A percentile compares a stretch with the other conserved stretches of the same genome.
Conservation (phyloP, 2,113 vertebrate species). For the Meriones unguiculatus region DNA sequence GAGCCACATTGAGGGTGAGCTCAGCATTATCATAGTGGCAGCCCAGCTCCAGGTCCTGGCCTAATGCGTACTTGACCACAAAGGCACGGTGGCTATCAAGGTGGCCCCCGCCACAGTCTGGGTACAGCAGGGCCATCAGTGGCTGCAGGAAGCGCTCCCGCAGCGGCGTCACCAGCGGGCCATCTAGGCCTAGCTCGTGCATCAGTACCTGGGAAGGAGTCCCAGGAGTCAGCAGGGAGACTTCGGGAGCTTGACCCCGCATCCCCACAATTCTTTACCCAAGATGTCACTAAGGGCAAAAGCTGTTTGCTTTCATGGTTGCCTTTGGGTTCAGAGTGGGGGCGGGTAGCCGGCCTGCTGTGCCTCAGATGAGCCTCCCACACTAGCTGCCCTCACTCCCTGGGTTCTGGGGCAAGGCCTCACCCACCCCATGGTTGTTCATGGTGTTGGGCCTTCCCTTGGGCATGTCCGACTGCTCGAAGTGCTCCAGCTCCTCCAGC, state of each 20-base stretch:
- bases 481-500: slow-evolving; percentile 95
- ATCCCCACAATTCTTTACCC: background rate
- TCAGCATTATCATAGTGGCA: slow-evolving; percentile 97
- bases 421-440: slow-evolving; percentile 96
- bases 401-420: fast-evolving
- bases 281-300: background rate
- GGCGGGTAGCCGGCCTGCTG: background rate
- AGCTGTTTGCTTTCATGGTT: background rate
- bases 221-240: background rate
- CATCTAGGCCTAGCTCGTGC: slow-evolving; percentile 95
- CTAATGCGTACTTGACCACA: slow-evolving; percentile 93
- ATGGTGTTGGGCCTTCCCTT: slow-evolving; percentile 98
- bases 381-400: background rate
- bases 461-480: slow-evolving; percentile 93
- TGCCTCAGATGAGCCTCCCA: too few relatives aligned
- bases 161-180: slow-evolving; percentile 91
- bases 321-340: background rate
- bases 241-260: background rate
- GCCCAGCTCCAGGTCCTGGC: slow-evolving; percentile 92
- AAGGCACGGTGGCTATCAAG: slow-evolving; percentile 97
- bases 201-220: slow-evolving; percentile 87
- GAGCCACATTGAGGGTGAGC: slow-evolving; percentile 94
- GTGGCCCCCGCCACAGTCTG: slow-evolving; percentile 90
- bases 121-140: slow-evolving; percentile 91
- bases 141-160: slow-evolving; percentile 93